Percentiles rank a stretch among this genome's conserved stretches.
These are phyloP conservation scores for Xenopus petersii DNA, from an alignment of 2,797 vertebrate genomes.

Conservation along the genomic window DNA sequence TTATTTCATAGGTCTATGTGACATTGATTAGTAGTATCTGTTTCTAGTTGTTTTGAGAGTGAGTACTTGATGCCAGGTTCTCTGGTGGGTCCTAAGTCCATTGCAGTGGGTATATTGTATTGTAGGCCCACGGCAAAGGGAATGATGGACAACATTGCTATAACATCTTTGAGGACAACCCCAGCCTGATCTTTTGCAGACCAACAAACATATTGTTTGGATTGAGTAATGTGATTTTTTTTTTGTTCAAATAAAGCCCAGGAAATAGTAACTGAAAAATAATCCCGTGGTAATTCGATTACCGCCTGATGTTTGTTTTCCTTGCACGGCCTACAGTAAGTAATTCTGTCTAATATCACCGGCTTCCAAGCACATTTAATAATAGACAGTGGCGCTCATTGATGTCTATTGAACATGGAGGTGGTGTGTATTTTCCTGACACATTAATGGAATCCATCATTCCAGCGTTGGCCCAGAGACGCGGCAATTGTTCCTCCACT, in stretches of 20 bases:
- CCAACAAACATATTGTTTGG: constrained; percentile 70
- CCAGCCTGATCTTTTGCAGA: too few relatives aligned
- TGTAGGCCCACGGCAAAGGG: background rate
- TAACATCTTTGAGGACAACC: too few relatives aligned
- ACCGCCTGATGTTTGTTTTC: constrained; percentile 78
- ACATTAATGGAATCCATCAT: constrained; percentile 76
- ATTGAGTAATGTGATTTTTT: constrained; percentile 73
- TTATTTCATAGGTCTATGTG: too few relatives aligned
- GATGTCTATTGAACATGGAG: constrained; percentile 79
- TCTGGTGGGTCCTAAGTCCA: too few relatives aligned
- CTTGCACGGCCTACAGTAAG: constrained; percentile 78
- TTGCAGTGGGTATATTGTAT: too few relatives aligned
- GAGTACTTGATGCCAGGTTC: too few relatives aligned
- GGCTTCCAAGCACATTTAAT: constrained; percentile 78
- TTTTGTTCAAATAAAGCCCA: constrained; percentile 75
- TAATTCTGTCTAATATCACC: constrained; percentile 81
- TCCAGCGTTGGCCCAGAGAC: constrained; percentile 75
- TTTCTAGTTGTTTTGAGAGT: too few relatives aligned
- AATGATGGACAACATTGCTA: too few relatives aligned
- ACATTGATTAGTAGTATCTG: too few relatives aligned
- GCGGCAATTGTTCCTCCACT: constrained; percentile 64
- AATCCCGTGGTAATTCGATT: constrained; percentile 77
- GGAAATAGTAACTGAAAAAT: constrained; percentile 40
- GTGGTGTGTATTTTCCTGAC: constrained; percentile 79
- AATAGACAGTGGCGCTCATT: constrained; percentile 79